These are phyloP conservation scores for Bombus waltoni DNA, from an alignment of 1,140 invertebrate species.

Conservation along the genomic window DNA sequence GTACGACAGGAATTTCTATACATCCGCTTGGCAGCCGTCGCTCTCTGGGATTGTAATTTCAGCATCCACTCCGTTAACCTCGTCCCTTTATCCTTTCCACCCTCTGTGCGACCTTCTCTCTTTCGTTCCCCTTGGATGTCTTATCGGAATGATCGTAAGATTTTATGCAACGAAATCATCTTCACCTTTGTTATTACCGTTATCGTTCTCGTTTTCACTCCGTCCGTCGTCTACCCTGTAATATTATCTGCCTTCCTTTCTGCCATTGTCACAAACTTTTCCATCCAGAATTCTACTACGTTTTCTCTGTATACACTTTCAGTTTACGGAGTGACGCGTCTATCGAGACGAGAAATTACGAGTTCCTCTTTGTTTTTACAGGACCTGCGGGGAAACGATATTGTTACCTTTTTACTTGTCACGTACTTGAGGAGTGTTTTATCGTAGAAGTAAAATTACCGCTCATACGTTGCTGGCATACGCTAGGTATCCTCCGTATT, in stretches of 20 bases:
- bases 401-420: not conserved
- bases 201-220: not conserved
- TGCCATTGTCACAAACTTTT: too few relatives aligned
- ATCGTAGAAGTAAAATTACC: not conserved
- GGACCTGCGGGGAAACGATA: not conserved
- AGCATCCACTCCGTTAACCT: slow-evolving; percentile 42
- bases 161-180: slow-evolving; percentile 31
- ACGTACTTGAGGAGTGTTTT: not conserved
- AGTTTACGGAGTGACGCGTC: not conserved
- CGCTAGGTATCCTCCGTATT: too few relatives aligned
- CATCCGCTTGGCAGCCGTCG: slow-evolving; percentile 42
- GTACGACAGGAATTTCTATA: slow-evolving; percentile 52
- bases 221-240: not conserved
- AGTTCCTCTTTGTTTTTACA: not conserved
- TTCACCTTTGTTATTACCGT: not conserved
- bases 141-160: slow-evolving; percentile 26
- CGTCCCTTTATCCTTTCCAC: slow-evolving; percentile 6
- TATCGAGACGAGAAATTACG: not conserved
- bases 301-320: not conserved
- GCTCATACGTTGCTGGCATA: too few relatives aligned
- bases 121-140: not conserved
- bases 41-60: slow-evolving; percentile 58
- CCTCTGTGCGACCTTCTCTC: not conserved
- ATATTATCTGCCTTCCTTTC: too few relatives aligned
- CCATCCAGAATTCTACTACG: too few relatives aligned